Evolutionary conservation across 2,113 vertebrate genomes (phyloP), one percentile per base, ranked within the genome.

Genomic region (Notechis scutatus): DNA sequence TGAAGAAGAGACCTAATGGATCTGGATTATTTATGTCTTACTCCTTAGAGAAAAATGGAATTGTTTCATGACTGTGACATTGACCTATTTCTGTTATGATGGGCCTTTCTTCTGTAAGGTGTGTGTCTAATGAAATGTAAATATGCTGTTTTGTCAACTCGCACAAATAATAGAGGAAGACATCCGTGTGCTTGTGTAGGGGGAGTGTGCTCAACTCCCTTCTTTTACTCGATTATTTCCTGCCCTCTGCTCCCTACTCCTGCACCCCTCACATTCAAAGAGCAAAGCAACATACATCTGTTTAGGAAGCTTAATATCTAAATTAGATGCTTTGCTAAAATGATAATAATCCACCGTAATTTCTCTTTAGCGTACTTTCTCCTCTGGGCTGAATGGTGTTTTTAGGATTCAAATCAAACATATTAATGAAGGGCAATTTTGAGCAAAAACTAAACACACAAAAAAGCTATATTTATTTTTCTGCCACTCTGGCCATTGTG

Each of bases 291-390:
- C 94, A 42, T 52, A 96, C 95, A 91, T 93, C 57, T 91, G 94
- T 96, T 95, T 91, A 94, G 94, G 47, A 94, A 96, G 69, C 93
- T 94, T 96, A 96, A 97, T 94, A 95, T 92, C 94, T 95, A 97
- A 96, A 96, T 96, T 92, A 95, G 96, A 95, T 92, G 90, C 69
- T 95, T 95, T 95, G 90, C 94, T 95, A 59, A 92, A 96, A 94
- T 93, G 93, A 94, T 96, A 97, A 87, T 94, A 96, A 96, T 90
- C 93, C 95, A 92, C 59, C 95, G 92, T 89, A 94, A 90, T 94
- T 90, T 93, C 55, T 93, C 92, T 5, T 42, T 18, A 85, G 74
- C 88, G 91, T 55, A 89, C 12, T 47, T 93, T 94, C 87, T 74
- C 85, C 86, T 93, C 1, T 10, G 4, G 92, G 89, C 59, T 89